Evolutionary conservation across 2,888 invertebrate genomes (phyloP), one percentile per base, ranked within the genome.

Genomic region (Mechanitis messenoides): DNA sequence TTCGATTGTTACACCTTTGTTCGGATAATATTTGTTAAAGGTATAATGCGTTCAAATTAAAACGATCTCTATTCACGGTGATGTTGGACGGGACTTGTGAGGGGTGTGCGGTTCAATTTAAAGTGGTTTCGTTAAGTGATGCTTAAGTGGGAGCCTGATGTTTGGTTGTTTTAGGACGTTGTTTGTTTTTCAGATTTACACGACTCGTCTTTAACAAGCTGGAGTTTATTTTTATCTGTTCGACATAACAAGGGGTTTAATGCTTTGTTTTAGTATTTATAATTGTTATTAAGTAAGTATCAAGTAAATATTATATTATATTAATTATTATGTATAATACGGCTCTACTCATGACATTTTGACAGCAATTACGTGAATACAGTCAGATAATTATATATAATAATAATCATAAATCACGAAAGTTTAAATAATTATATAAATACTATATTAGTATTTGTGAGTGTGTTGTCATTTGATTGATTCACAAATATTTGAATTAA

Each of bases 91-190:
- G 42, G 42, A 42, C 69, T 66, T 63, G 66, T 69, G 67, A 71
- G 65, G 69, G 65, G 65, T 64, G 58, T 69, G 66, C 63, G 76
- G 76, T 73, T 83, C 85, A 69, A 61, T 63, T 72, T 75, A 78
- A 73, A 76, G 65, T 82, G 85, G 87, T 79, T 76, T 69, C 63
- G 76, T 82, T 85, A 85, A 84, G 85, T 85, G 86, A 83, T 82
- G 83, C 79, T 83, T 86, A 88, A 87, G 86, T 87, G 84, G 86
- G 74, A 82, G 81, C 81, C 78, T 77, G 78, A 78, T 83, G 86
- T 85, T 87, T 85, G 81, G 85, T 87, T 87, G 85, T 88, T 87
- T 87, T 87, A 86, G 86, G 85, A 75, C 76, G 72, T 69, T 84
- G 81, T 87, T 88, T 87, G 83, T 77, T 78, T 81, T 81, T 69